phyloP scores from a whole-genome alignment of 2,888 invertebrate species.

The Habrosyne pyritoides region DNA sequence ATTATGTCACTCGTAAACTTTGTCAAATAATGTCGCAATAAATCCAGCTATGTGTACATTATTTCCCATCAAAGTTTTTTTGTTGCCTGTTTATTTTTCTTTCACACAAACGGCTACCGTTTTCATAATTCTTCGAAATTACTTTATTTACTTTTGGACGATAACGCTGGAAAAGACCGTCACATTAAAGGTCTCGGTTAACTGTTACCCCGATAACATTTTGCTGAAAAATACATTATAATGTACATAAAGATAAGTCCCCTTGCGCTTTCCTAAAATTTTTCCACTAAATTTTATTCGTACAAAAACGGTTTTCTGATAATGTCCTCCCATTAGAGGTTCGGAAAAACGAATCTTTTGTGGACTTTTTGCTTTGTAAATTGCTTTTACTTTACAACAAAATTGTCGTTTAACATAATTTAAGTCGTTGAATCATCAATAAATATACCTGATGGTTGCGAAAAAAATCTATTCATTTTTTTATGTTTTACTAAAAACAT shows the following conservation, averaged over 20 bases:
- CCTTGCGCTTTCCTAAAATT: conserved; percentile 59
- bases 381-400: conserved; percentile 41
- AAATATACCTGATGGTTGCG: conserved; percentile 26
- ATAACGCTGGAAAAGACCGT: conserved; percentile 55
- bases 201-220: conserved; percentile 67
- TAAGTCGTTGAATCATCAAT: conserved; percentile 28
- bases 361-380: conserved; percentile 51
- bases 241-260: conserved; percentile 74
- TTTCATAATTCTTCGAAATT: conserved; percentile 65
- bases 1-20: conserved; percentile 54
- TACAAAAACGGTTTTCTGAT: conserved; percentile 71
- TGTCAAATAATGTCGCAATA: conserved; percentile 52
- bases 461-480: conserved; percentile 37
- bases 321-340: conserved; percentile 71
- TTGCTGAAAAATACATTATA: conserved; percentile 70
- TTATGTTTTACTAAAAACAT: conserved; percentile 16
- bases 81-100: conserved; percentile 58
- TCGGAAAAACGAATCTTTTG: conserved; percentile 62
- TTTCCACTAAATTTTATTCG: conserved; percentile 67
- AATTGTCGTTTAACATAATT: conserved; percentile 44
- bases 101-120: conserved; percentile 43
- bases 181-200: conserved; percentile 58
- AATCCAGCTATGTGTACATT: conserved; percentile 48
- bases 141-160: conserved; percentile 57
- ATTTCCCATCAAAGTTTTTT: conserved; percentile 52